These are phyloP conservation scores for Drosophila persimilis DNA, from an alignment of 1,140 invertebrate species.

Conservation along the genomic window DNA sequence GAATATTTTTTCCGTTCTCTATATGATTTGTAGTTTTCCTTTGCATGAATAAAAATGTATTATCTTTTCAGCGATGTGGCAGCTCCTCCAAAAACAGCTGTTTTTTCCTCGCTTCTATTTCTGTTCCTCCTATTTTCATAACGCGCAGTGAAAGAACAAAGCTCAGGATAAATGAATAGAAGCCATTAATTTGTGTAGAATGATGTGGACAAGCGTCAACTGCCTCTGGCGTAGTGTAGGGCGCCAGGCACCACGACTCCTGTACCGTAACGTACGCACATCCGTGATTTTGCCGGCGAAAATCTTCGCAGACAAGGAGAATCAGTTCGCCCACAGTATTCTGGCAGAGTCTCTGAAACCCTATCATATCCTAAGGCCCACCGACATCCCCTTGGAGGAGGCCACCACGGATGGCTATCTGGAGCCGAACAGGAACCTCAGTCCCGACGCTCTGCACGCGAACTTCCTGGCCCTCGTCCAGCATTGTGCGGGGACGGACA, in stretches of 20 bases:
- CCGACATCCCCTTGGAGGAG: background rate
- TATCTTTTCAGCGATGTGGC: background rate
- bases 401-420: slow-evolving; percentile 14
- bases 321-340: slow-evolving; percentile 74
- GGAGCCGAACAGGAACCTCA: background rate
- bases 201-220: slow-evolving; percentile 35
- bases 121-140: slow-evolving; percentile 23
- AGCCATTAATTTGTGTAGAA: accelerated
- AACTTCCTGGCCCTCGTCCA: slow-evolving; percentile 80
- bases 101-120: background rate
- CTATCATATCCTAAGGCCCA: slow-evolving; percentile 58
- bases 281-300: slow-evolving; percentile 15
- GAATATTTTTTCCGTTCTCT: too few species aligned
- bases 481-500: slow-evolving; percentile 55
- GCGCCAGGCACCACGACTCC: background rate
- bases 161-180: slow-evolving; percentile 3
- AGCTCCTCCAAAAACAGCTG: background rate
- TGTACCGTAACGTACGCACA: slow-evolving; percentile 23
- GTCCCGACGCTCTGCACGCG: slow-evolving; percentile 60
- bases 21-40: too few species aligned
- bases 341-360: slow-evolving; percentile 68
- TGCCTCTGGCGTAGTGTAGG: slow-evolving; percentile 23
- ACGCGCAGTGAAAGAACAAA: background rate
- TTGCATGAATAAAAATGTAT: background rate
- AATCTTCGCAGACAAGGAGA: slow-evolving; percentile 70